Percentiles rank a stretch among this genome's conserved stretches.
Evolutionary conservation across 2,797 vertebrate genomes (phyloP).

Genomic region (Sebastiscus tertius): DNA sequence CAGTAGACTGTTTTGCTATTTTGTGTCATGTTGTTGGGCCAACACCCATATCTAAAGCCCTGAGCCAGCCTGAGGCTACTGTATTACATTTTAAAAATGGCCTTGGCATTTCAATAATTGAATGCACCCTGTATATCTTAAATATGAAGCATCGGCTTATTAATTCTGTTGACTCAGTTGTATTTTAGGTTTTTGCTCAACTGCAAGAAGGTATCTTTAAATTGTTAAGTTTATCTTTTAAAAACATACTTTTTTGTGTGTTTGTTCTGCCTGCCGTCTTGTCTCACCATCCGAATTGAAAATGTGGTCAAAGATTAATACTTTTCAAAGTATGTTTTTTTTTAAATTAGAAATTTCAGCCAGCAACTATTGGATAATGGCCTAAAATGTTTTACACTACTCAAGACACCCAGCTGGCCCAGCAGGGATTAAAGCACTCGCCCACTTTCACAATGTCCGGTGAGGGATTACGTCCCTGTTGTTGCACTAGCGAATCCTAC

Average conservation of each 20-base stretch:
- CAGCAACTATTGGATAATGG: background rate
- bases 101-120: conserved; percentile 17
- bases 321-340: background rate
- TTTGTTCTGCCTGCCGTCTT: background rate
- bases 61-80: background rate
- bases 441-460: background rate
- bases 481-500: background rate
- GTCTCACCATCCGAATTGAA: background rate
- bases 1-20: conserved; percentile 1
- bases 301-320: background rate
- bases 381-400: background rate
- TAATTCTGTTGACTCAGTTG: background rate
- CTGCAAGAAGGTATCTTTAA: background rate
- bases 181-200: background rate
- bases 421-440: background rate
- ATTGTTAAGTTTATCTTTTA: background rate
- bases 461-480: conserved; percentile 22
- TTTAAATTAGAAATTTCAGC: background rate
- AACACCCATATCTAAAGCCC: background rate
- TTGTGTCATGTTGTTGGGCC: background rate
- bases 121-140: background rate
- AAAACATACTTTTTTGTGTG: background rate
- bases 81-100: conserved; percentile 6
- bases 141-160: background rate
- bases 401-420: background rate